phyloP scores from a whole-genome alignment of 2,888 invertebrate species.

The Eurytoma californica region DNA sequence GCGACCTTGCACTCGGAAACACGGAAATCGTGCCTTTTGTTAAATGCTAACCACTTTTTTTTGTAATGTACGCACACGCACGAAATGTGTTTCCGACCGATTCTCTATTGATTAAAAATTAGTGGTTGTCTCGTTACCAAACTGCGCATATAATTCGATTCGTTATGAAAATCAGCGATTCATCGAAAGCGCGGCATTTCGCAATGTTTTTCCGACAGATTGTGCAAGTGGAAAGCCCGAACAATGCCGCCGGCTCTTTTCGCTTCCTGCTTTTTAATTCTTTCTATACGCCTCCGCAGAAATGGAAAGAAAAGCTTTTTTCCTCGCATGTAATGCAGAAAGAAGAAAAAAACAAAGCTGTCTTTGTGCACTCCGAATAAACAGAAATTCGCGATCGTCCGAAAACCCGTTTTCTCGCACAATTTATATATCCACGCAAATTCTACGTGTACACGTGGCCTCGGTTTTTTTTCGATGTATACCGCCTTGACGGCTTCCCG shows the following conservation, averaged over 20 bases:
- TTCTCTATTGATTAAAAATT: conserved; percentile 2
- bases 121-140: conserved; percentile 12
- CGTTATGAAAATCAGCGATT: conserved; percentile 11
- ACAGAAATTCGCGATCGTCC: conserved; percentile 14
- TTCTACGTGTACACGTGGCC: conserved; percentile 28
- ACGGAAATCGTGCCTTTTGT: neutral
- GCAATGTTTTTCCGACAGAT: neutral
- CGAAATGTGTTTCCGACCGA: too few species aligned
- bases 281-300: neutral
- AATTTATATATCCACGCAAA: conserved; percentile 6
- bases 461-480: conserved; percentile 4
- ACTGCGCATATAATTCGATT: conserved; percentile 23
- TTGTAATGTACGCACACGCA: too few species aligned
- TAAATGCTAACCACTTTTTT: conserved; percentile 4
- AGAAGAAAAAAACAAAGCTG: neutral
- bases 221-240: neutral
- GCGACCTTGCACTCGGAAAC: neutral
- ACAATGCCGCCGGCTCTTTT: conserved; percentile 1
- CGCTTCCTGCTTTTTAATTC: conserved; percentile 24
- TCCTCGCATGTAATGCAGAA: neutral
- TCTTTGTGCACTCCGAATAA: conserved; percentile 8
- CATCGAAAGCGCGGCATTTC: neutral
- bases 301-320: neutral
- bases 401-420: conserved; percentile 17
- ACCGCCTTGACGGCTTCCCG: conserved; percentile 26